Evolutionary conservation across 37 sponge, comb jelly and placozoan genomes (phyloP), one percentile per base, ranked within the genome.

Genomic region (Halichondria panicea): DNA sequence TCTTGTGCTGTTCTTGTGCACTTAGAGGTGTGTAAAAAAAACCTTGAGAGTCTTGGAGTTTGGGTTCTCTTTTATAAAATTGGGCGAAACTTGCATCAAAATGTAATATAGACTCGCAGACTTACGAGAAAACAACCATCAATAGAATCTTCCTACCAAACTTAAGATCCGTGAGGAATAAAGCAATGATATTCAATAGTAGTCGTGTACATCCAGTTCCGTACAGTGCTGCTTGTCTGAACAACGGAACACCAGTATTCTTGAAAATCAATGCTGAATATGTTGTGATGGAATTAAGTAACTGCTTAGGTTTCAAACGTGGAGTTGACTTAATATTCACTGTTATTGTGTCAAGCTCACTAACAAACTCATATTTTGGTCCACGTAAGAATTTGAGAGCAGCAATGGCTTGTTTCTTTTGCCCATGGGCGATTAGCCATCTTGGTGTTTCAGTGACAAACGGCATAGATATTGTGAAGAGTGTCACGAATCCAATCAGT

Each of bases 121-220:
- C n/a, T n/a, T n/a, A n/a, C n/a, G n/a, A n/a, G n/a, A n/a, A n/a
- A n/a, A n/a, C n/a, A 2, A 79, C 28, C 21, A 86, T 41, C 0
- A 93, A 87, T 18, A 86, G 43, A 33, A 75, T 33, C 25, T 85
- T 81, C 21, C 94, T 43, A 38, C 94, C 94, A 68, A 89, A 27
- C n/a, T n/a, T n/a, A 0, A 48, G 12, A 28, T 93, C 94, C 8
- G 90, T 74, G 2, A 93, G 5, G 12, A 89, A 55, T 3, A 72
- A 22, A 4, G 84, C 39, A n/a, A 86, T 11, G 37, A 79, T 4
- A 31, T 67, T 78, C 4, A 50, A 58, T 1, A 82, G 35, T 1
- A 82, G 0, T 32, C 30, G 46, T 24, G 72, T 38, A 31, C 54
- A 42, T 18, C 85, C 90, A 57, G 81, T 36, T 39, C 60, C 33